These are phyloP conservation scores for Saccostrea echinata DNA, from an alignment of 1,140 invertebrate genomes.

Conservation along the genomic window DNA sequence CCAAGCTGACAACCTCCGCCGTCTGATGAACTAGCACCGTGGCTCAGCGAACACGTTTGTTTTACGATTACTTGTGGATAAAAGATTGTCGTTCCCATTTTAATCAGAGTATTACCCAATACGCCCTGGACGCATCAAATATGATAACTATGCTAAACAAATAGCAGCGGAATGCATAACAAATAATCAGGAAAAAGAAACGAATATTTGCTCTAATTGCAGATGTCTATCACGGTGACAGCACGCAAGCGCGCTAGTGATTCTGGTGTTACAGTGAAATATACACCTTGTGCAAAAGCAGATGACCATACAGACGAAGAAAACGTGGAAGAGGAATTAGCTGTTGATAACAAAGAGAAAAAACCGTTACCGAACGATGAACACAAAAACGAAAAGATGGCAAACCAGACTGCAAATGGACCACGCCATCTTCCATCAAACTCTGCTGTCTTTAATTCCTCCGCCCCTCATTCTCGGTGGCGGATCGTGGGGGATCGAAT, in stretches of 20 bases:
- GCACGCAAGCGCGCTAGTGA: conserved; percentile 61
- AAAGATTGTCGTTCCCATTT: conserved; percentile 3
- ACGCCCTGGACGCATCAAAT: conserved; percentile 27
- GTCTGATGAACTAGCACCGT: neutral
- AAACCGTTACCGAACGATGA: conserved; percentile 81
- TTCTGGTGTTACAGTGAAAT: conserved; percentile 78
- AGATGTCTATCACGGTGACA: conserved; percentile 60
- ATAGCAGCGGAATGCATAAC: conserved; percentile 30
- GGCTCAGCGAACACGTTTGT: neutral
- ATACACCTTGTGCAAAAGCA: conserved; percentile 79
- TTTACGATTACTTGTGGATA: neutral
- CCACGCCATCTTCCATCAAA: conserved; percentile 84
- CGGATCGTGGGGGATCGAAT: conserved; percentile 77
- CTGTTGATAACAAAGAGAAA: conserved; percentile 88
- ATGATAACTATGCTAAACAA: conserved; percentile 37
- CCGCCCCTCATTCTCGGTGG: conserved; percentile 81
- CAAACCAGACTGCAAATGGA: conserved; percentile 82
- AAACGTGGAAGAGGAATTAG: conserved; percentile 89
- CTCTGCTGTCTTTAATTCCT: conserved; percentile 68
- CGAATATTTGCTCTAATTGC: conserved; percentile 19
- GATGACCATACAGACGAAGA: conserved; percentile 79
- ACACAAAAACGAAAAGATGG: conserved; percentile 46
- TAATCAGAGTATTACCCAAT: conserved; percentile 26
- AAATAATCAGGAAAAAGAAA: conserved; percentile 31
- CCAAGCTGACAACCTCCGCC: neutral